Evolutionary conservation across 2,797 vertebrate species (phyloP), one percentile per base, ranked within the genome.

Genomic region (Pseudomugil tenellus): DNA sequence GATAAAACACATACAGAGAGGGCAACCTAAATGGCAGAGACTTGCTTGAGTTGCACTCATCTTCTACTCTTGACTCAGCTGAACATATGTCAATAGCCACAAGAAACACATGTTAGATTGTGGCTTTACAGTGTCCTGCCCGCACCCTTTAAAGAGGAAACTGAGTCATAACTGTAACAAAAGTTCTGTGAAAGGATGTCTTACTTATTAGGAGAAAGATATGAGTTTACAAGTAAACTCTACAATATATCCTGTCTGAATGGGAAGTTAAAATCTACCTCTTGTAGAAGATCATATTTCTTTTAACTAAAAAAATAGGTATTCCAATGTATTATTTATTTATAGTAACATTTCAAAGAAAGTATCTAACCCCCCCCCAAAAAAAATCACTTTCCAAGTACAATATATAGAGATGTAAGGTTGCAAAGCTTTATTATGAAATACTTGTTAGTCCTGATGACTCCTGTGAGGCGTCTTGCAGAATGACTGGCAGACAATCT

Each of bases 1-100:
- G 89, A 78, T 83, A 77, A 78, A 76, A 78, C 58, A 80, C 67
- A 80, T 71, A 77, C 43, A 61, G 23, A 83, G 55, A 84, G 65
- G 70, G 61, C 35, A 80, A 76, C 46, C 69, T 74, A 90, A 92
- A 92, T 88, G 87, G 77, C 81, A 89, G 53, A 51, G 53, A 51
- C 55, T 76, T 79, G 70, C 84, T 78, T 84, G 67, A 79, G 72
- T 81, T 75, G 66, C 62, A 65, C 35, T 56, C 21, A 67, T 82
- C 75, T 86, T 92, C 76, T 83, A 91, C 81, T 35, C 70, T 89
- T 91, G 91, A 92, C 89, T 93, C 89, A 93, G 88, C 87, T 71
- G 34, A 77, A 81, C 87, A 80, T 72, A 83, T 81, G 83, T 79
- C 76, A 79, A 80, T 8, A 62, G 86, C 91, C 90, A 92, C 92